Evolutionary conservation across 2,888 invertebrate species (phyloP).

Genomic region (Neuroscelio doddi): DNA sequence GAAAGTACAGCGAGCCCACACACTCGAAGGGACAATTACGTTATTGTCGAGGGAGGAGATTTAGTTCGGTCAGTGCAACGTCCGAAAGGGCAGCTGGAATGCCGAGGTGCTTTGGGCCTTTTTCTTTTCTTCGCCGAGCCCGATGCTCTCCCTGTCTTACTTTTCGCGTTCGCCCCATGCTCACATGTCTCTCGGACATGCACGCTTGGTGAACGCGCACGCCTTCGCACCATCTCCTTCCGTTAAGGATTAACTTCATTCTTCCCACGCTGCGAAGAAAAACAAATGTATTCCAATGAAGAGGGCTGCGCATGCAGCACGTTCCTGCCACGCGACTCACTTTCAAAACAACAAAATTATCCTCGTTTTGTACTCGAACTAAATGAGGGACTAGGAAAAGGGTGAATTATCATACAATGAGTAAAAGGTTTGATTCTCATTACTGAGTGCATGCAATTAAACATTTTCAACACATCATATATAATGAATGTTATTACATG

Average conservation of each 20-base stretch:
- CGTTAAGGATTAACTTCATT: constrained; percentile 28
- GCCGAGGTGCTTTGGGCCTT: constrained; percentile 45
- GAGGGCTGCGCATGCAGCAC: constrained; percentile 11
- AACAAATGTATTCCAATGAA: constrained; percentile 24
- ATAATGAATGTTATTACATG: no score
- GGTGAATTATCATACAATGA: no score
- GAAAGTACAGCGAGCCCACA: constrained; percentile 33
- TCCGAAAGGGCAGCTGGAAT: constrained; percentile 56
- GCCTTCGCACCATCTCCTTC: constrained; percentile 31
- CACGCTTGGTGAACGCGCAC: constrained; percentile 12
- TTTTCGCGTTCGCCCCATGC: no score
- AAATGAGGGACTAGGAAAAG: no score
- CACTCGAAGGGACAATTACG: constrained; percentile 47
- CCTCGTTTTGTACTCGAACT: no score
- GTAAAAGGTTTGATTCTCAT: no score
- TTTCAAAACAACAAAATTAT: no score
- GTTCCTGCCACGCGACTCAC: constrained; percentile 30
- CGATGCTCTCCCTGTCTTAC: constrained; percentile 11
- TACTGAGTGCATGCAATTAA: no score
- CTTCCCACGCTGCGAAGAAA: constrained; percentile 17
- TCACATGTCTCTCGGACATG: not conserved
- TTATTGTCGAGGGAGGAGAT: constrained; percentile 54
- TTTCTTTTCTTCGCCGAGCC: constrained; percentile 15
- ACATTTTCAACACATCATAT: no score
- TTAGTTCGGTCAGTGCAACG: constrained; percentile 53